phyloP scores from a whole-genome alignment of 2,797 vertebrate genomes.

The Acanthurus tractus region DNA sequence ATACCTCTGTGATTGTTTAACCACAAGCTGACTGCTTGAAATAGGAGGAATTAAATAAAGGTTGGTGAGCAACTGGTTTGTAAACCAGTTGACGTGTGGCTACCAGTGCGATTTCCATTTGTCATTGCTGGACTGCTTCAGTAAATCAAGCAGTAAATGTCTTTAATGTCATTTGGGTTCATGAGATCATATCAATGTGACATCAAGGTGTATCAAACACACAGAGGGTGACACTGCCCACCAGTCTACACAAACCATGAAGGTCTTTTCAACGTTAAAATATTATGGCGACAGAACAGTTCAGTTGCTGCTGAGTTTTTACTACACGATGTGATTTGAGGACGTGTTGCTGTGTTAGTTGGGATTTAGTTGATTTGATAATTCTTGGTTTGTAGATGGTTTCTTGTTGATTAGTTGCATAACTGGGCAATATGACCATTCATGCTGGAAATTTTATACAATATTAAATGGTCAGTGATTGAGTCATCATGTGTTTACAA shows the following conservation, averaged over 20 bases:
- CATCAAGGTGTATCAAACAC: background rate
- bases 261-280: too few species aligned
- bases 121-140: background rate
- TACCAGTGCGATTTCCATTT: background rate
- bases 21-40: too few species aligned
- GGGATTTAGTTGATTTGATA: too few species aligned
- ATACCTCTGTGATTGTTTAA: background rate
- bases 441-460: too few species aligned
- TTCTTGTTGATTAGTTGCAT: background rate
- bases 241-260: background rate
- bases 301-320: too few species aligned
- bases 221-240: background rate
- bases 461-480: background rate
- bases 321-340: too few species aligned
- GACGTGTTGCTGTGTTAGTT: too few species aligned
- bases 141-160: background rate
- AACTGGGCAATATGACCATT: background rate
- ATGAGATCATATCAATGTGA: background rate
- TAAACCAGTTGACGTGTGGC: background rate
- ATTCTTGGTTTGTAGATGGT: background rate
- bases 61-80: background rate
- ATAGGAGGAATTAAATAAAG: background rate
- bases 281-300: too few species aligned
- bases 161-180: too few species aligned
- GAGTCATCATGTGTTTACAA: background rate